Percentiles rank a stretch among this genome's conserved stretches.
phyloP scores from a whole-genome alignment of 1,140 invertebrate genomes.

The Pomacea maculata region DNA sequence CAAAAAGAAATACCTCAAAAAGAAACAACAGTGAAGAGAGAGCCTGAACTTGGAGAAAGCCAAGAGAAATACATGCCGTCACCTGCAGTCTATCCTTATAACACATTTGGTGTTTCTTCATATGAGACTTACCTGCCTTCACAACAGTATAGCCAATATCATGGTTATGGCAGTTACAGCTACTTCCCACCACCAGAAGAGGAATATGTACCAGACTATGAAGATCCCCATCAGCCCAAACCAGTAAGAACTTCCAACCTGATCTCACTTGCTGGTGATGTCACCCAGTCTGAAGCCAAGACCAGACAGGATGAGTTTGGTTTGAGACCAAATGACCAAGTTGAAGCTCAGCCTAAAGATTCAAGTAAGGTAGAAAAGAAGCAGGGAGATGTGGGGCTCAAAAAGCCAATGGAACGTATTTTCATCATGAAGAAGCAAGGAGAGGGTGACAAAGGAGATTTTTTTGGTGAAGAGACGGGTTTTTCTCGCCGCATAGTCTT shows the following conservation, averaged over 20 bases:
- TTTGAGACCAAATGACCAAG: not conserved
- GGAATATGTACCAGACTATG: not conserved
- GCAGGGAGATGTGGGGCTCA: not conserved
- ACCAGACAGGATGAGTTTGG: not conserved
- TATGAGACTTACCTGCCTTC: too few species aligned
- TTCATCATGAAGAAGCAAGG: slow-evolving; percentile 15
- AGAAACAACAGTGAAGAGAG: not conserved
- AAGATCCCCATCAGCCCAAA: not conserved
- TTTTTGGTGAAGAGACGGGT: slow-evolving; percentile 6
- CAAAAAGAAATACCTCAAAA: slow-evolving; percentile 2
- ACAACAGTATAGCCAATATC: too few species aligned
- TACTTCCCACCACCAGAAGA: too few species aligned
- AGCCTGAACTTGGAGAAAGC: not conserved
- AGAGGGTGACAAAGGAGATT: slow-evolving; percentile 7
- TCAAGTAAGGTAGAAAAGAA: not conserved
- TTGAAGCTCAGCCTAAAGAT: not conserved
- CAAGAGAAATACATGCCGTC: not conserved
- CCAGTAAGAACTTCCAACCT: slow-evolving; percentile 1
- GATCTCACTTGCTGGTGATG: slow-evolving; percentile 5
- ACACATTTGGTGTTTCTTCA: too few species aligned
- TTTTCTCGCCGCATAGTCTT: slow-evolving; percentile 16
- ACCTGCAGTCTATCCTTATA: too few species aligned
- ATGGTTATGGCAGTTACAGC: too few species aligned
- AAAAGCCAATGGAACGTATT: slow-evolving; percentile 16
- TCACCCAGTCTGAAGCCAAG: not conserved